phyloP scores from a whole-genome alignment of 2,888 invertebrate genomes.

The Elegia similella region DNA sequence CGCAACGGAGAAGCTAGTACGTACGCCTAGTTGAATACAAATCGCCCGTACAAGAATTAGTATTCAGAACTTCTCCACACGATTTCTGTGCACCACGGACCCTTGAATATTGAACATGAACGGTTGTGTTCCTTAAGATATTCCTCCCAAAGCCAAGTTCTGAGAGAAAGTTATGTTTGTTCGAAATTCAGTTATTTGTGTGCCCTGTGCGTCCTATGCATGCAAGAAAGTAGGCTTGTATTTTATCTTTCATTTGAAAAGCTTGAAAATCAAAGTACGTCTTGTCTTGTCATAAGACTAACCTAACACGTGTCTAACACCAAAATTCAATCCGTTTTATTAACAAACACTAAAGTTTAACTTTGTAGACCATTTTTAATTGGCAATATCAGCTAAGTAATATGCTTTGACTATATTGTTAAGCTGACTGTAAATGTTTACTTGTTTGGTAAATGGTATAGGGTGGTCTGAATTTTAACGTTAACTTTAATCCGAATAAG shows the following conservation, averaged over 20 bases:
- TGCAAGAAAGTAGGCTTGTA: neutral
- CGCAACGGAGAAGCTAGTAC: constrained; percentile 56
- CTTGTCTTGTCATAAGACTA: too few relatives aligned
- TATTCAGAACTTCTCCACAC: constrained; percentile 65
- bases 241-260: neutral
- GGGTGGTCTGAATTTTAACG: too few relatives aligned
- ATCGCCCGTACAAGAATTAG: constrained; percentile 53
- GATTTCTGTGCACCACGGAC: constrained; percentile 69
- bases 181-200: constrained; percentile 5
- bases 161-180: constrained; percentile 56
- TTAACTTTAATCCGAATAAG: neutral
- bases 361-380: too few relatives aligned
- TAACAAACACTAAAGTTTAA: too few relatives aligned
- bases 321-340: too few relatives aligned
- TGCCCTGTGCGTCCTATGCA: neutral
- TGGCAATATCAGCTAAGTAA: too few relatives aligned
- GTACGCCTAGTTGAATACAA: constrained; percentile 63
- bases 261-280: neutral
- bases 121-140: constrained; percentile 36
- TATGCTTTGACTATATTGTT: too few relatives aligned
- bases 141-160: constrained; percentile 25
- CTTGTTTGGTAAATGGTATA: too few relatives aligned
- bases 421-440: too few relatives aligned
- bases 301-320: too few relatives aligned
- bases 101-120: constrained; percentile 72